Evolutionary conservation across 2,888 invertebrate genomes (phyloP), one percentile per base, ranked within the genome.

Genomic region (Stictocephala bisonia): DNA sequence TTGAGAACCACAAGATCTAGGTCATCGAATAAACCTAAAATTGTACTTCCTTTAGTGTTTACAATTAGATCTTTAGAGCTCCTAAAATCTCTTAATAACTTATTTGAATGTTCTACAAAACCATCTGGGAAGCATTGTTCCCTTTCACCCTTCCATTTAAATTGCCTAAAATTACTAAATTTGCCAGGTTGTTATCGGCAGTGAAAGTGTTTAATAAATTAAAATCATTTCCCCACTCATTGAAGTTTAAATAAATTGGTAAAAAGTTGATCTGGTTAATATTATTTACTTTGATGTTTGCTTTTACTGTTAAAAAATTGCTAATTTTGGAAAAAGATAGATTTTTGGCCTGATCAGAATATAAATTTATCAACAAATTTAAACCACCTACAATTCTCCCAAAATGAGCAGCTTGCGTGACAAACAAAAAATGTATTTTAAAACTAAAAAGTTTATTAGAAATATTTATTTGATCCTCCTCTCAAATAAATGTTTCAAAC

Each of bases 1-100:
- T 75, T 75, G 40, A 75, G 64, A 11, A 70, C 24, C 11, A 75
- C 31, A 22, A 73, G 48, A 11, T 51, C 58, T 31, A 67, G 18
- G 22, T 53, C 20, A n/a, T 71, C 31, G 29, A 58, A 29, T 4
- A 71, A 6, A 2, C 48, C 50, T 6, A 48, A 11, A 9, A 71
- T 7, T 48, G 40, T 71, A 13, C 29, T 4, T 27, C 48, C 71
- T 53, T n/a, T 53, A 2, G 9, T 40, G 35, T 70, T 70, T 56
- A 53, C 13, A 20, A 41, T 26, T 4, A 15, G 13, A 35, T 53
- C 29, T 56, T 70, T 70, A 53, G 70, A 70, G 1, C 24, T 69
- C 9, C 69, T 51, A 11, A 26, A 6, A 69, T 29, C 18, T n/a
- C 26, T 26, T 6, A 31, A 18, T 15, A 27, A 29, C 11, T 27